Conservation (phyloP, 2,797 vertebrate species). For the Epinephelus coioides region DNA sequence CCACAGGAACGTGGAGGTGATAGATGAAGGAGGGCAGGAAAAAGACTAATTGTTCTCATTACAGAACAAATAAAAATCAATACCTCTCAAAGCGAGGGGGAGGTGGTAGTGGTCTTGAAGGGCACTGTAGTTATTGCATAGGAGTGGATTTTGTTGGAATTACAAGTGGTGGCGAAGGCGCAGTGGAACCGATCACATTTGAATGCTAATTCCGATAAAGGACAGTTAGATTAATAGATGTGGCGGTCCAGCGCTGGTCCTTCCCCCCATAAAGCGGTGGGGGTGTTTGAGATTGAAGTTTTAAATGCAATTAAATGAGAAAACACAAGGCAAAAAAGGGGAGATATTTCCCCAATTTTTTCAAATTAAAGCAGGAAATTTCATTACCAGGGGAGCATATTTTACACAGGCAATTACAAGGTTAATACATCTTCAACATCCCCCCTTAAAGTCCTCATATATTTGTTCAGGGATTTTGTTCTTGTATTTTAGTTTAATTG, state of each 20-base stretch:
- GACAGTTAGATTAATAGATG: constrained; percentile 84
- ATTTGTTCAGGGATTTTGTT: constrained; percentile 77
- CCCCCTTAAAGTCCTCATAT: constrained; percentile 74
- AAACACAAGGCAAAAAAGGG: constrained; percentile 74
- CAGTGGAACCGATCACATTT: constrained; percentile 81
- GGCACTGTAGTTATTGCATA: constrained; percentile 83
- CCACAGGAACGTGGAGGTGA: constrained; percentile 67
- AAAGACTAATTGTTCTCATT: constrained; percentile 87
- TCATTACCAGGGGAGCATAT: constrained; percentile 80
- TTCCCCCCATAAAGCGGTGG: constrained; percentile 65
- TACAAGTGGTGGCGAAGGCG: constrained; percentile 70
- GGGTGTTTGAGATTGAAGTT: constrained; percentile 79
- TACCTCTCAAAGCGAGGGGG: constrained; percentile 77
- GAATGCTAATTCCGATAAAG: constrained; percentile 84
- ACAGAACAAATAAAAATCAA: constrained; percentile 85
- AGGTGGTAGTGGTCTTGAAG: constrained; percentile 71
- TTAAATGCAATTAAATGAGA: constrained; percentile 83
- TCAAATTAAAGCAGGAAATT: constrained; percentile 83
- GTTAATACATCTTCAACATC: constrained; percentile 84
- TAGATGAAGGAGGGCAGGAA: constrained; percentile 79
- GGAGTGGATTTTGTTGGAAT: constrained; percentile 81
- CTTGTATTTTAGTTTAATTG: constrained; percentile 79
- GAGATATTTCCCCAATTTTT: constrained; percentile 81
- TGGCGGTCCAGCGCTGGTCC: constrained; percentile 65
- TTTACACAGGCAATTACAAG: constrained; percentile 85